Base-by-base conservation (phyloP, 35 echinoderm and acorn worm species). In the Apostichopus parvimensis region DNA sequence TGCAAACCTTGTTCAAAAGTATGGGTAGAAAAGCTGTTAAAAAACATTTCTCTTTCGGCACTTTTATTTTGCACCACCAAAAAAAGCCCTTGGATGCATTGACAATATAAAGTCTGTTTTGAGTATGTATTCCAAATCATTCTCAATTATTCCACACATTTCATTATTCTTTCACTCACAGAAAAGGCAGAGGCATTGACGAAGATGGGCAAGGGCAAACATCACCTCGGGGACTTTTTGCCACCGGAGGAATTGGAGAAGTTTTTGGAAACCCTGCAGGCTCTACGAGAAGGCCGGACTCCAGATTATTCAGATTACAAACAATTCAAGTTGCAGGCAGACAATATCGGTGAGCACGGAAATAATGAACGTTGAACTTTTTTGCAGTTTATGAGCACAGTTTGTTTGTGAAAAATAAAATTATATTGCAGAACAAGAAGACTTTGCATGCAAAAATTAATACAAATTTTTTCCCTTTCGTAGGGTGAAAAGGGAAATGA, bases 291-390 rank as follows among this genome's bases (percentile, higher is more conserved):
- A 88, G 97, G 97, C 8, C 77, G 97, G 11, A 96, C 94, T 24
- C 97, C 97, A 68, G 97, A 98, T 75, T 98, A 92, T 77, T 98
- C 97, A 6, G 97, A 98, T 58, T 98, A 98, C 93, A 95, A 95
- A 80, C 91, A 98, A 55, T 98, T 95, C 77, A 98, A 98, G 85
- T 56, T 98, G 11, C 92, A 98, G 66, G 94, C 94, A 53, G 97
- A 98, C 77, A 98, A 98, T 60, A 98, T 98, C 68, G 97, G 97
- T 98, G 57, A 79, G 55, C 23, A 45, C 34, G 34, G 34, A 45
- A 45, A 45, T 45, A 45, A 45, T 45, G 2, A 61, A 61, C 58
- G 12, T 9, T 61, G 12, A 8, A 61, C 12, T 61, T 61, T 61
- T 61, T 61, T 45, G 34, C 34, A 45, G 34, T 45, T 45, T 45